These are phyloP conservation scores for Epinephelus malabaricus DNA, from an alignment of 2,797 vertebrate genomes.

Conservation along the genomic window DNA sequence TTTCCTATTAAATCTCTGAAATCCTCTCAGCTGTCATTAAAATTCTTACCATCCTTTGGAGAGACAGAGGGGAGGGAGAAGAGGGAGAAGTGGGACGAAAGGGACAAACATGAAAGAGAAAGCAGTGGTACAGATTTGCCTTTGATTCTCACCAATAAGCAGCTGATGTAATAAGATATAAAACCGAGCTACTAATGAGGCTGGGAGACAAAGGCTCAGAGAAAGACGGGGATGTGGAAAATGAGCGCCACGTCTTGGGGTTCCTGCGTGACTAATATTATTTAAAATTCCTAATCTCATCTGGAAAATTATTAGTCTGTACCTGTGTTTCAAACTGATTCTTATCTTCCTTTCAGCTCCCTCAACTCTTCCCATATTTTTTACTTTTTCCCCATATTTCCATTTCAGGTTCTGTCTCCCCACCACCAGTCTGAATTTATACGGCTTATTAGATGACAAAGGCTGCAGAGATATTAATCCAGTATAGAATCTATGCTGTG, in stretches of 20 bases:
- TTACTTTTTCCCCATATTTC: conserved; percentile 5
- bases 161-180: conserved; percentile 74
- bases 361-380: conserved; percentile 11
- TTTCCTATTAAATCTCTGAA: conserved; percentile 81
- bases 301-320: conserved; percentile 57
- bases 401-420: conserved; percentile 11
- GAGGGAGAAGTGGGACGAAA: conserved; percentile 51
- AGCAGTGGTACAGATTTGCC: conserved; percentile 61
- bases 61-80: conserved; percentile 23
- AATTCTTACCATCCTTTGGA: conserved; percentile 58
- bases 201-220: conserved; percentile 58
- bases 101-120: conserved; percentile 72
- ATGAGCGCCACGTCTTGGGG: conserved; percentile 28
- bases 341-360: conserved; percentile 21
- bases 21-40: conserved; percentile 75
- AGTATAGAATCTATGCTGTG: not conserved
- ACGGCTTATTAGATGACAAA: conserved; percentile 23
- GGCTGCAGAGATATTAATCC: conserved; percentile 24
- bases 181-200: conserved; percentile 68
- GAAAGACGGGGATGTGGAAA: conserved; percentile 45
- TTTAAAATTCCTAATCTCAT: conserved; percentile 62
- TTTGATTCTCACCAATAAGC: conserved; percentile 72
- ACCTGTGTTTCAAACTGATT: conserved; percentile 44
- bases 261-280: conserved; percentile 54
- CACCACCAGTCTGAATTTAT: conserved; percentile 11